Base-by-base conservation (phyloP, 1,140 invertebrate genomes). In the Drosophila aff. region DNA sequence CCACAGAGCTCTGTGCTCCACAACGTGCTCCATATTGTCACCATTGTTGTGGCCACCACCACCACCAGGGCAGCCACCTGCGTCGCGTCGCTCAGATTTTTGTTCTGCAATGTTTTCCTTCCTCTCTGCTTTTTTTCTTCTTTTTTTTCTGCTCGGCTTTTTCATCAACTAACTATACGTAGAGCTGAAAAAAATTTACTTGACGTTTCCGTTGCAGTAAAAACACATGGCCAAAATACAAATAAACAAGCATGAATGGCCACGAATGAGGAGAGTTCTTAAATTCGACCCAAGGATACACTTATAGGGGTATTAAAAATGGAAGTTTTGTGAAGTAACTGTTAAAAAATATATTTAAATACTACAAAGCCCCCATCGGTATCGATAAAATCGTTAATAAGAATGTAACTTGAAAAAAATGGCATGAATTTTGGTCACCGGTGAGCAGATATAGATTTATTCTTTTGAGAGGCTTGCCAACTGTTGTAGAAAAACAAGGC, bases 181-280 rank as follows among this genome's bases (percentile, higher is more conserved):
- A 61, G 81, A 63, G 46, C 71, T 73, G 31, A 87, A 84, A 81
- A 85, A 87, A 89, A 76, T 81, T 40, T 89, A 89, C 83, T 89
- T 84, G 84, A 76, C 84, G 84, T 87, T 87, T 87, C 84, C 84
- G 84, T 89, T 87, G 84, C 84, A 89, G 84, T 84, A 84, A 87
- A 87, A 87, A 87, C 84, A 89, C 84, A 87, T 89, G 85, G 77
- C 69, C 81, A 68, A 87, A 87, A 84, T 89, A 90, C 81, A 87
- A 87, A 84, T 79, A 83, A 80, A 65, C 80, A 72, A 80, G 60
- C 62, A 38, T 40, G 47, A 53, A 43, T 52, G 49, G 40, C n/a
- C 43, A 44, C 57, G 36, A 31, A 50, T 38, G 10, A 18, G 10
- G 38, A 57, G 28, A 13, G 7, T 33, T 3, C 3, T 7, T 8